Conservation (phyloP, 2,797 vertebrate species). For the Malurus leucopterus region DNA sequence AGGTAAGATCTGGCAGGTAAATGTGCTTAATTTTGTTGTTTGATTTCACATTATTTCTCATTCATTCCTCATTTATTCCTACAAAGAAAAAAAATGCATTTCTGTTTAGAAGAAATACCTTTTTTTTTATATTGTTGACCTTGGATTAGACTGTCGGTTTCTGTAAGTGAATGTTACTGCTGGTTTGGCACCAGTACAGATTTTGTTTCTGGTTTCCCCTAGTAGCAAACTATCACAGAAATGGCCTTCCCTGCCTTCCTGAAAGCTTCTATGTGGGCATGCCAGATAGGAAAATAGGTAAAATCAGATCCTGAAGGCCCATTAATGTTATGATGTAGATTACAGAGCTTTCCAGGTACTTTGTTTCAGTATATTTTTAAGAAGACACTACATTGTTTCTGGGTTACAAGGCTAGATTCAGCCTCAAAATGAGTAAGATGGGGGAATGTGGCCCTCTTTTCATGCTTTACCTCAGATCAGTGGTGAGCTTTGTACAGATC, state of each 20-base stretch:
- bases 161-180: not conserved
- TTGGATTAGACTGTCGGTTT: not conserved
- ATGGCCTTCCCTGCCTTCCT: not conserved
- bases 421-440: not conserved
- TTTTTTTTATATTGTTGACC: not conserved
- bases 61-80: not conserved
- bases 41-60: not conserved
- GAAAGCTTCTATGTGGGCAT: not conserved
- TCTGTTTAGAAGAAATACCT: not conserved
- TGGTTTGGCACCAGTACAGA: not conserved
- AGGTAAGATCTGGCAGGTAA: not conserved
- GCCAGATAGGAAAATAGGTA: not conserved
- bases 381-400: not conserved
- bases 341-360: not conserved
- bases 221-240: not conserved
- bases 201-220: not conserved
- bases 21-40: not conserved
- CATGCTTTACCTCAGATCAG: not conserved
- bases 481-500: not conserved
- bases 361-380: not conserved
- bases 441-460: not conserved
- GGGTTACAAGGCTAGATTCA: not conserved
- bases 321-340: not conserved
- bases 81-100: not conserved
- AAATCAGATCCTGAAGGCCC: not conserved